Conservation (phyloP, 2,797 vertebrate species). For the Chrosomus eos region DNA sequence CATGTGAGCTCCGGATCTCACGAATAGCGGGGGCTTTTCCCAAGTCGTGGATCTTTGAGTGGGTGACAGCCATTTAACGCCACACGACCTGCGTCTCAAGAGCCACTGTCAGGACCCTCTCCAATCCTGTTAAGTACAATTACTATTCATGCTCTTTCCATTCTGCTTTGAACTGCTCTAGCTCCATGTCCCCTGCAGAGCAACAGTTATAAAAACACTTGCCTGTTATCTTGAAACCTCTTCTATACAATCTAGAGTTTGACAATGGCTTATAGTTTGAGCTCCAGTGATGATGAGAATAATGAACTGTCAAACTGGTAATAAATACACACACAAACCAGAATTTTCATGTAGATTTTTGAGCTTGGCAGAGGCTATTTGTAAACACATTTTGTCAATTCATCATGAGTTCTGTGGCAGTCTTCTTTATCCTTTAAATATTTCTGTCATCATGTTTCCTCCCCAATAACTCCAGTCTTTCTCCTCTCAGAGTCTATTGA, state of each 20-base stretch:
- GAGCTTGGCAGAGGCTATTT: background rate
- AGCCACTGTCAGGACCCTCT: slow-evolving; percentile 73
- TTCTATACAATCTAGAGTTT: background rate
- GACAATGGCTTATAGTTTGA: background rate
- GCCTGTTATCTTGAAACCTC: background rate
- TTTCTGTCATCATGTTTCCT: slow-evolving; percentile 38
- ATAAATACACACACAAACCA: slow-evolving; percentile 5
- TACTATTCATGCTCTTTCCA: slow-evolving; percentile 77
- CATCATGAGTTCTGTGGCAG: background rate
- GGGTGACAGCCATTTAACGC: slow-evolving; percentile 84
- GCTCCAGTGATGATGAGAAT: background rate
- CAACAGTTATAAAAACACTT: background rate
- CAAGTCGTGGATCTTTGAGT: slow-evolving; percentile 75
- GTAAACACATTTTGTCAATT: slow-evolving; percentile 1
- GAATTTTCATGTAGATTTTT: background rate
- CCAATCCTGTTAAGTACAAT: slow-evolving; percentile 82
- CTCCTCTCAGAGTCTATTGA: slow-evolving; percentile 58
- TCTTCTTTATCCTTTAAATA: slow-evolving; percentile 16
- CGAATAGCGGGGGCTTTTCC: slow-evolving; percentile 65
- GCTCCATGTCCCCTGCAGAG: slow-evolving; percentile 36
- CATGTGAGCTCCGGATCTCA: slow-evolving; percentile 36
- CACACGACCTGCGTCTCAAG: slow-evolving; percentile 81
- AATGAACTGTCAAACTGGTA: background rate
- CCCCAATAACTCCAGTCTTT: slow-evolving; percentile 24
- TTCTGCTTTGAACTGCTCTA: slow-evolving; percentile 71